Conservation (phyloP, 2,888 invertebrate genomes). For the Tetragonula carbonaria region DNA sequence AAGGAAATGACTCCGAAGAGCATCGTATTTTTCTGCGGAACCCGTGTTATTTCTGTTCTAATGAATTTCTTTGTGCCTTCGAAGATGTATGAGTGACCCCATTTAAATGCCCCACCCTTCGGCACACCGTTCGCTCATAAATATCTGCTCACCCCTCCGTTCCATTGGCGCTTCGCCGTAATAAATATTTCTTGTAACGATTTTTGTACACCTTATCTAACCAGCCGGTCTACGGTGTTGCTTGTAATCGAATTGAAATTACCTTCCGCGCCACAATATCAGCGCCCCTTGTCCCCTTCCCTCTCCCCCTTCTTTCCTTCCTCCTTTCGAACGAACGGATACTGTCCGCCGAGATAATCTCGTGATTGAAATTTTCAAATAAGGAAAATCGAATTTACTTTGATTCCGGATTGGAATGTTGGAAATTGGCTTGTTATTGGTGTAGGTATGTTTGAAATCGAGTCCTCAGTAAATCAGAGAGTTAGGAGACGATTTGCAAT, state of each 20-base stretch:
- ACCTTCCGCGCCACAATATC: conserved; percentile 9
- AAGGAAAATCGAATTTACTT: neutral
- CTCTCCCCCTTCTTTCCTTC: no score
- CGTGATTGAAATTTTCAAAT: neutral
- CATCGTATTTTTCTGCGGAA: neutral
- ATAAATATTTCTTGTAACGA: conserved; percentile 58
- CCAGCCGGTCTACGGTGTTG: conserved; percentile 10
- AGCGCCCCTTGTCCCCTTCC: neutral
- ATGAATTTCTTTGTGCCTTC: conserved; percentile 40
- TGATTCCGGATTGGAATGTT: neutral
- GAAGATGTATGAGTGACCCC: conserved; percentile 52
- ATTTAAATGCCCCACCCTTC: conserved; percentile 58
- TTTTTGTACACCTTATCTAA: conserved; percentile 49
- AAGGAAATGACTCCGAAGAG: neutral
- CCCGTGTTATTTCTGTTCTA: conserved; percentile 9
- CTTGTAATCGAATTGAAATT: conserved; percentile 37
- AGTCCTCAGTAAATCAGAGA: neutral
- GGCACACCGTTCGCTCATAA: conserved; percentile 41
- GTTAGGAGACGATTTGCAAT: neutral
- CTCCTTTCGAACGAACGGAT: no score
- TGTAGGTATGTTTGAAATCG: neutral
- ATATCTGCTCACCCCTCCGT: conserved; percentile 44
- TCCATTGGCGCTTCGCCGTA: conserved; percentile 49
- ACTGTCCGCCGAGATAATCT: neutral
- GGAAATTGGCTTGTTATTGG: neutral